A percentile compares a stretch with the other conserved stretches of the same genome.
phyloP scores from a whole-genome alignment of 2,797 vertebrate species.

The Schizopygopsis pylzovi region DNA sequence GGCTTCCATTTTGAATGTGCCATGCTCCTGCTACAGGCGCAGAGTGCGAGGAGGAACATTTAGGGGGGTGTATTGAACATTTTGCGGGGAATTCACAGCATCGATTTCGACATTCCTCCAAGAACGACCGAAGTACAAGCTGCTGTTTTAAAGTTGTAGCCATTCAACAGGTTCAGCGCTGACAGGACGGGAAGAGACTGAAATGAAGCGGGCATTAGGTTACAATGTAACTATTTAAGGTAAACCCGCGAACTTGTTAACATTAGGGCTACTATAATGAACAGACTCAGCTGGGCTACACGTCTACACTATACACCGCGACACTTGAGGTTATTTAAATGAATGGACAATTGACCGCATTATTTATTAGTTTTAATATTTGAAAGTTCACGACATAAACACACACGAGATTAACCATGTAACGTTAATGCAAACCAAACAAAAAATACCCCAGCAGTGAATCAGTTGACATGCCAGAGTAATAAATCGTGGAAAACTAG shows the following conservation, averaged over 20 bases:
- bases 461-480: background rate
- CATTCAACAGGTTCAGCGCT: constrained; percentile 33
- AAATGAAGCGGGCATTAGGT: background rate
- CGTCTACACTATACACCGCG: background rate
- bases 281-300: background rate
- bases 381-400: background rate
- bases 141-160: background rate
- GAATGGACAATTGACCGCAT: constrained; percentile 6
- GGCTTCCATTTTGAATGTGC: constrained; percentile 58
- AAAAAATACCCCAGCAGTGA: background rate
- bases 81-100: background rate
- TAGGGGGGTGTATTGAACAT: background rate
- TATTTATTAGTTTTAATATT: background rate
- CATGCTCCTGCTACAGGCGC: background rate
- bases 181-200: background rate
- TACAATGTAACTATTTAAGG: constrained; percentile 6
- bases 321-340: background rate
- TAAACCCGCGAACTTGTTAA: background rate
- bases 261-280: background rate
- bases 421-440: background rate
- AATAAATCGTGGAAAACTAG: background rate
- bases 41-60: background rate
- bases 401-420: background rate
- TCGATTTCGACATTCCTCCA: background rate
- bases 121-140: background rate